phyloP scores from a whole-genome alignment of 2,797 vertebrate genomes.

The Tokudaia muenninki region DNA sequence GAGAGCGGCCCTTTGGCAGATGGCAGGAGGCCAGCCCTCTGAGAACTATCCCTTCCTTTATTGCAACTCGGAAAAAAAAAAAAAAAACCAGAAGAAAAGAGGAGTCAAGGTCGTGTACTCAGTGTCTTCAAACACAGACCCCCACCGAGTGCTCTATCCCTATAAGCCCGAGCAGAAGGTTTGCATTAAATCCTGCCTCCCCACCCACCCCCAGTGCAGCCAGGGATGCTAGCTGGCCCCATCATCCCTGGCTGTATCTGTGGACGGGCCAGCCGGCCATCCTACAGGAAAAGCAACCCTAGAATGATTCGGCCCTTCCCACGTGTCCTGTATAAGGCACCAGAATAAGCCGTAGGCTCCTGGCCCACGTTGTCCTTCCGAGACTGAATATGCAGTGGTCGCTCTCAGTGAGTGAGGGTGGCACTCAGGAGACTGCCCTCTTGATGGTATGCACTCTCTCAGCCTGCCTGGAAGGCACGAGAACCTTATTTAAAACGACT shows the following conservation, averaged over 20 bases:
- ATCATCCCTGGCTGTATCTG: neutral
- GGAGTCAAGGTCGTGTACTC: neutral
- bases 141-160: neutral
- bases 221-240: neutral
- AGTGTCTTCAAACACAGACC: conserved; percentile 12
- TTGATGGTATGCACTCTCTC: neutral
- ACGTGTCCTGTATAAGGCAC: neutral
- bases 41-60: neutral
- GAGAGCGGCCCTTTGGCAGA: neutral
- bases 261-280: neutral
- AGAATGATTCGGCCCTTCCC: neutral
- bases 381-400: neutral
- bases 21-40: neutral
- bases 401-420: neutral
- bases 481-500: neutral
- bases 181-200: neutral
- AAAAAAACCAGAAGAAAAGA: neutral
- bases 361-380: neutral
- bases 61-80: neutral
- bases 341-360: neutral
- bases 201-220: neutral
- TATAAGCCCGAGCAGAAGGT: neutral
- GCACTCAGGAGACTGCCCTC: neutral
- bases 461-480: neutral
- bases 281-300: neutral